These are phyloP conservation scores for Ranitomeya imitator DNA, from an alignment of 2,113 vertebrate genomes.

Conservation along the genomic window DNA sequence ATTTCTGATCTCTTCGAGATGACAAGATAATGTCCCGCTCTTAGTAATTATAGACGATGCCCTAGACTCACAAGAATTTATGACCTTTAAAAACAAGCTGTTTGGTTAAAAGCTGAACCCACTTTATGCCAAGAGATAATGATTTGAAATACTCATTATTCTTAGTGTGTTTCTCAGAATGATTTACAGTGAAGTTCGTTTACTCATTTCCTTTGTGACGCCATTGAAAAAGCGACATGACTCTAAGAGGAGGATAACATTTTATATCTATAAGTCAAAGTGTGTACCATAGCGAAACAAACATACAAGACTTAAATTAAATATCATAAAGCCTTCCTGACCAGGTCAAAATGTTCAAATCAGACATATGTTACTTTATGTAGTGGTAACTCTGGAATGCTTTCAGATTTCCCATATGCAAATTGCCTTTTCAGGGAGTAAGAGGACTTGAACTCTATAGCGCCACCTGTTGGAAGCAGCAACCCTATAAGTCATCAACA, in stretches of 20 bases:
- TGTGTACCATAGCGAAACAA: constrained; percentile 16
- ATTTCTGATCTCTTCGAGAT: not conserved
- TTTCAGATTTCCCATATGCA: no score
- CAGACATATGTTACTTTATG: no score
- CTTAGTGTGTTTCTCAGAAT: constrained; percentile 6
- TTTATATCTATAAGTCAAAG: not conserved
- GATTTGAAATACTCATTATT: constrained; percentile 48
- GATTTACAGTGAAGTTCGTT: not conserved
- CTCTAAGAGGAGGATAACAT: not conserved
- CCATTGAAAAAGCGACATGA: not conserved
- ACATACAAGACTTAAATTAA: not conserved
- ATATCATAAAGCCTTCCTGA: not conserved
- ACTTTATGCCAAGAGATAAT: constrained; percentile 34
- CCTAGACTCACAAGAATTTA: constrained; percentile 38
- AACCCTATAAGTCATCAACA: no score
- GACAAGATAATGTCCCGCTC: constrained; percentile 31
- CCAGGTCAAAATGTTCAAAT: no score
- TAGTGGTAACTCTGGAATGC: no score
- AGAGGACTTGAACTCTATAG: no score
- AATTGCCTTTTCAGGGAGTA: no score
- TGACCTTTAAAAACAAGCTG: constrained; percentile 44
- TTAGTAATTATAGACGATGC: constrained; percentile 22
- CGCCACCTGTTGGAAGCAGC: no score
- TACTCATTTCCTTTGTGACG: constrained; percentile 15
- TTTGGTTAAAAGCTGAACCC: constrained; percentile 29